These are phyloP conservation scores for Palythoa grandis DNA, from an alignment of 92 coral and sea anemone species.

Conservation along the genomic window DNA sequence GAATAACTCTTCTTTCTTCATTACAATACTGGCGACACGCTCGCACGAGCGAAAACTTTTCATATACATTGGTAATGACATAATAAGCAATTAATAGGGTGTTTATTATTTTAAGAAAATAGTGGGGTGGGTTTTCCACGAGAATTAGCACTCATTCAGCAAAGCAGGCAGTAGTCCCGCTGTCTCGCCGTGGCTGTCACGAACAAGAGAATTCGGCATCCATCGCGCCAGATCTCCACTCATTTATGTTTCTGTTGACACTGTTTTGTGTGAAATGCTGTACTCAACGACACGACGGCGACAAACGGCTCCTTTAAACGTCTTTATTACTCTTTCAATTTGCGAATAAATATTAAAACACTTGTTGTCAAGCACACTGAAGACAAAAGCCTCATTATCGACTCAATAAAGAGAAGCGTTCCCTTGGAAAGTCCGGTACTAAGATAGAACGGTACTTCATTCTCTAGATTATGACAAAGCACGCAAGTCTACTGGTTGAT, in stretches of 20 bases:
- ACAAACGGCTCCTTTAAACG: conserved; percentile 24
- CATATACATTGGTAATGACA: neutral
- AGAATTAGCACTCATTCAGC: conserved; percentile 13
- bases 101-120: conserved; percentile 1
- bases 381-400: neutral
- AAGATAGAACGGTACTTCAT: neutral
- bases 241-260: conserved; percentile 17
- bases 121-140: neutral
- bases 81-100: conserved; percentile 20
- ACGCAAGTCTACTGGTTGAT: neutral
- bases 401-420: neutral
- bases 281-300: neutral
- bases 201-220: conserved; percentile 3
- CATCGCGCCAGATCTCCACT: neutral
- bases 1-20: neutral
- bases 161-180: conserved; percentile 15
- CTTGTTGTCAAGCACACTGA: neutral
- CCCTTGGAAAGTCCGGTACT: neutral
- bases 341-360: neutral
- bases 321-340: neutral
- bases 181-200: conserved; percentile 1
- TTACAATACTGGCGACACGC: neutral
- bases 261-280: conserved; percentile 2
- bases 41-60: neutral
- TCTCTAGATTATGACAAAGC: neutral